Percentiles rank a stretch among this genome's conserved stretches.
phyloP scores from a whole-genome alignment of 2,113 vertebrate species.

The Martes martes region DNA sequence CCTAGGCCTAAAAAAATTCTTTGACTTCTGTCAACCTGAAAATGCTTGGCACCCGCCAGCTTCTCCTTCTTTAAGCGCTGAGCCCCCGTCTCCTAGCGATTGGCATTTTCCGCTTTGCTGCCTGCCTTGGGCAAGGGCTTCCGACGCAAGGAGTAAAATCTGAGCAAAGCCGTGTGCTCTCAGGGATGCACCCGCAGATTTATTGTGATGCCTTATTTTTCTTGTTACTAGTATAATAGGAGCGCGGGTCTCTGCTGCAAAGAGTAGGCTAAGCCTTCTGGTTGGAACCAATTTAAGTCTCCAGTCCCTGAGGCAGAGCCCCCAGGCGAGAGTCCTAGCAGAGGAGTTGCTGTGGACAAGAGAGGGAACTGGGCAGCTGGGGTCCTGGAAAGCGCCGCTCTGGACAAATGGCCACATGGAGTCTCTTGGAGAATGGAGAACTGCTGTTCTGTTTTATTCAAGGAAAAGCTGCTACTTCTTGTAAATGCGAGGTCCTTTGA shows the following conservation, averaged over 20 bases:
- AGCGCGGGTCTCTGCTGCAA: neutral
- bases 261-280: conserved; percentile 42
- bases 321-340: neutral
- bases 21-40: neutral
- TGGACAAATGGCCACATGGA: neutral
- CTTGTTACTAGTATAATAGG: neutral
- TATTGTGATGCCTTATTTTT: neutral
- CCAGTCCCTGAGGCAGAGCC: conserved; percentile 18
- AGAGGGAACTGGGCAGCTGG: neutral
- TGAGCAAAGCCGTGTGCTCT: neutral
- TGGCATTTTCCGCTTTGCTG: neutral
- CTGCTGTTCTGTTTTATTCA: neutral
- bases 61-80: neutral
- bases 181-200: neutral
- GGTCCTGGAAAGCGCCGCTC: neutral
- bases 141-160: neutral
- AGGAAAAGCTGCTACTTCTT: neutral
- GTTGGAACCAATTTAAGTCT: conserved; percentile 15
- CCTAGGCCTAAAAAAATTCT: neutral
- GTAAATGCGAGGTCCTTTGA: neutral
- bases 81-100: neutral
- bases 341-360: neutral
- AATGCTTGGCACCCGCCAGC: neutral
- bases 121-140: neutral
- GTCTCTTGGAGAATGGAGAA: neutral